A percentile compares a stretch with the other conserved stretches of the same genome.
Conservation (phyloP, 2,888 invertebrate species). For the Scrobipalpa costella region DNA sequence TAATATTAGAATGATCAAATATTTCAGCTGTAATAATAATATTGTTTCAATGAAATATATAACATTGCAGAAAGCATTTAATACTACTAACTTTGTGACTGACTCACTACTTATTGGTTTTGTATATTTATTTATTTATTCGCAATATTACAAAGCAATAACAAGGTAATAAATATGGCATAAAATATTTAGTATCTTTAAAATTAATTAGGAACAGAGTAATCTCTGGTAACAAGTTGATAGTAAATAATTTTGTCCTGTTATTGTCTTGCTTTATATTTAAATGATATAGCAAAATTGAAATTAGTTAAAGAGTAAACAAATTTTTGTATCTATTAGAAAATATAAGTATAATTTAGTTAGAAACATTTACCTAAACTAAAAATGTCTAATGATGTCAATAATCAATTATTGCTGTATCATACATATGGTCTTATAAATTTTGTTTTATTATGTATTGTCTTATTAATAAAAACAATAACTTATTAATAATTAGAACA, state of each 20-base stretch:
- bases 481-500: constrained; percentile 1
- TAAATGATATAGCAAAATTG: not conserved
- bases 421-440: not conserved
- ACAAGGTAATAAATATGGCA: not conserved
- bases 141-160: constrained; percentile 5
- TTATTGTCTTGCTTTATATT: constrained; percentile 4
- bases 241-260: not conserved
- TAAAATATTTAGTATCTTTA: not conserved
- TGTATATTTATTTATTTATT: not conserved
- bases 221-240: not conserved
- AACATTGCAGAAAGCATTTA: constrained; percentile 20
- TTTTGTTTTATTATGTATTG: not conserved
- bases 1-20: not conserved
- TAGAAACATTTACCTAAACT: too few species aligned
- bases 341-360: too few species aligned
- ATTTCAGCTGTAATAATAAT: not conserved
- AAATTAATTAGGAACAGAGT: too few species aligned
- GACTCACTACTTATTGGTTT: constrained; percentile 2
- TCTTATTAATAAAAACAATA: constrained; percentile 3
- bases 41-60: constrained; percentile 4
- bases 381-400: too few species aligned
- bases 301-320: not conserved
- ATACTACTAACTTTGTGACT: constrained; percentile 10
- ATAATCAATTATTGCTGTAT: not conserved
- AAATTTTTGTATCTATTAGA: too few species aligned